These are phyloP conservation scores for Gymnothorax javanicus DNA, from an alignment of 2,797 vertebrate genomes.

Conservation along the genomic window DNA sequence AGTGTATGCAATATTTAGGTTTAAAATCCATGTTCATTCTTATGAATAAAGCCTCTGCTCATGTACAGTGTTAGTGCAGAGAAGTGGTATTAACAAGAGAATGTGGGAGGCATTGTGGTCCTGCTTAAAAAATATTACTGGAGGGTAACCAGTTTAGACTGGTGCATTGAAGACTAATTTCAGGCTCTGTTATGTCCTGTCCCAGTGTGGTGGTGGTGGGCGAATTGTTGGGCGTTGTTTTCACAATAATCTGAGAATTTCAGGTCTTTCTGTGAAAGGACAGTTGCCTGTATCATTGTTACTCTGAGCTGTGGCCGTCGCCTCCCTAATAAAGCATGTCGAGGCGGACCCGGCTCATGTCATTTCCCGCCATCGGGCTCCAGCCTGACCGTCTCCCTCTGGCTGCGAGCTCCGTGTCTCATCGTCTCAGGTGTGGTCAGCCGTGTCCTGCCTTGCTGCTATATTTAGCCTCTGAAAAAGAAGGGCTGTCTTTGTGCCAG, in stretches of 20 bases:
- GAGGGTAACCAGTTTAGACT: background rate
- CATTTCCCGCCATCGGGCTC: background rate
- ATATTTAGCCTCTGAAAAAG: background rate
- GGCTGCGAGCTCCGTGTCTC: background rate
- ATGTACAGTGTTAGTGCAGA: too few relatives aligned
- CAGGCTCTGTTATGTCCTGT: background rate
- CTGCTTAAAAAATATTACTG: background rate
- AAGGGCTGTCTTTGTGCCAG: background rate
- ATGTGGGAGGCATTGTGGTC: background rate
- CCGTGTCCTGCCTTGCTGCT: background rate
- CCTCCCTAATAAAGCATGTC: background rate
- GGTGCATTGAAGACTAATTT: background rate
- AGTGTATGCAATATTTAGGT: too few relatives aligned
- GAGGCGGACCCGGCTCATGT: background rate
- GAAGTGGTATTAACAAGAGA: too few relatives aligned
- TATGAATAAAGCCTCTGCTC: too few relatives aligned
- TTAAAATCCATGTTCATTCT: too few relatives aligned
- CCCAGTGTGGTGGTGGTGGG: background rate
- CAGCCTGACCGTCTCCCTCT: background rate
- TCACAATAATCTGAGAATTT: background rate
- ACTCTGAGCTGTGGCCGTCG: background rate
- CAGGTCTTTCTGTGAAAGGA: background rate
- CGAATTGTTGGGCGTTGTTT: background rate
- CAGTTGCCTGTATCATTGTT: background rate
- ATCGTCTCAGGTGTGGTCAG: conserved; percentile 4